These are phyloP conservation scores for Nemotelus nigrinus DNA, from an alignment of 2,888 invertebrate genomes.

Conservation along the genomic window DNA sequence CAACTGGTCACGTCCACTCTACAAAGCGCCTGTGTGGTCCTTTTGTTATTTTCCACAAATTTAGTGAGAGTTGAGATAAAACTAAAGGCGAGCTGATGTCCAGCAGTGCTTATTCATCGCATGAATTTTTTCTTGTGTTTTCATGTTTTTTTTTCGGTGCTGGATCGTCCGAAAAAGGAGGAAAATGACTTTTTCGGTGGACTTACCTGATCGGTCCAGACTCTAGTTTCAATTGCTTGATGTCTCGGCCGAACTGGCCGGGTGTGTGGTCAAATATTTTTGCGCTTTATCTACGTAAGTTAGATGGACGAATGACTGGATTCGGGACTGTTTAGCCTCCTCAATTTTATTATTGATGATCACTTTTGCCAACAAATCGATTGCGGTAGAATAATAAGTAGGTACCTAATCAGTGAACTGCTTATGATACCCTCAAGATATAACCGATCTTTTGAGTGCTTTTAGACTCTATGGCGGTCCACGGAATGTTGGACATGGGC, in stretches of 20 bases:
- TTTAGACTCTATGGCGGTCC: constrained; percentile 16
- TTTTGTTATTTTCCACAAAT: constrained; percentile 51
- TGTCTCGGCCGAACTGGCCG: constrained; percentile 15
- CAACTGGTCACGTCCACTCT: constrained; percentile 36
- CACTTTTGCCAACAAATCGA: constrained; percentile 18
- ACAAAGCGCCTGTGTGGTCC: constrained; percentile 50
- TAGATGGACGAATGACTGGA: constrained; percentile 20
- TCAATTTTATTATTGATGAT: constrained; percentile 35
- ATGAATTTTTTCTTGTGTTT: constrained; percentile 44
- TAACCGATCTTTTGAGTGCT: constrained; percentile 39
- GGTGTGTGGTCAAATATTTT: constrained; percentile 49
- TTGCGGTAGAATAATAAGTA: constrained; percentile 28
- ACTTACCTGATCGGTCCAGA: constrained; percentile 33
- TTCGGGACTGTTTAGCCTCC: constrained; percentile 16
- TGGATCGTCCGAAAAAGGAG: constrained; percentile 29
- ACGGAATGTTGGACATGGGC: not conserved
- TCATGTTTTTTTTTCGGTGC: not conserved
- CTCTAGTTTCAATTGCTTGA: constrained; percentile 47
- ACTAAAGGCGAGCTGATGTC: constrained; percentile 48
- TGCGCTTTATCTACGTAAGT: constrained; percentile 46
- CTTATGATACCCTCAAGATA: constrained; percentile 30
- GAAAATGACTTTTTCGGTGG: constrained; percentile 36
- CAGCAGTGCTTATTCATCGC: constrained; percentile 50
- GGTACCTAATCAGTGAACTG: constrained; percentile 33
- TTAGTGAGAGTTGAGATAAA: constrained; percentile 48